Evolutionary conservation across 2,888 invertebrate genomes (phyloP).

Genomic region (Brachypalpus laphriformis): DNA sequence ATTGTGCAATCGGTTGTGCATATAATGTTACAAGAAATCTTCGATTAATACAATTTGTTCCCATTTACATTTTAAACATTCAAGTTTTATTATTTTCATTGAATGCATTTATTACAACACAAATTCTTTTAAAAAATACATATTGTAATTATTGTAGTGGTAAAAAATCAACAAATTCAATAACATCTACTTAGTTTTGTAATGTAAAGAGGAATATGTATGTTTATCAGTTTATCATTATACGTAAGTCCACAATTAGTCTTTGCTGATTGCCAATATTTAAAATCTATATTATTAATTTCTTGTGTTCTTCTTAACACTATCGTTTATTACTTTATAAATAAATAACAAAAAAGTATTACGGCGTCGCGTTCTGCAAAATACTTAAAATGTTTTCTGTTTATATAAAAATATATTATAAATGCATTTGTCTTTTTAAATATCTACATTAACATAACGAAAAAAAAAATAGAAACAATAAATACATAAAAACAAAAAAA

Average conservation of each 20-base stretch:
- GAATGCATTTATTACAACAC: slow-evolving; percentile 49
- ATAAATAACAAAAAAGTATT: slow-evolving; percentile 72
- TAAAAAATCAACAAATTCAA: slow-evolving; percentile 61
- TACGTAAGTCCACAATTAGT: slow-evolving; percentile 75
- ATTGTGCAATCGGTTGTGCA: slow-evolving; percentile 71
- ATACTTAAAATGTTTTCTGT: slow-evolving; percentile 68
- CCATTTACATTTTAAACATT: slow-evolving; percentile 63
- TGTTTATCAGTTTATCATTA: slow-evolving; percentile 67
- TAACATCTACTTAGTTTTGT: slow-evolving; percentile 66
- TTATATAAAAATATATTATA: slow-evolving; percentile 74
- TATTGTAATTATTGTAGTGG: slow-evolving; percentile 51
- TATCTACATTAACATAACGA: slow-evolving; percentile 71
- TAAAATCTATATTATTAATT: slow-evolving; percentile 61
- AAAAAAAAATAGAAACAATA: slow-evolving; percentile 57
- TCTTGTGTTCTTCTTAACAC: slow-evolving; percentile 65
- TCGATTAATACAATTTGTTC: slow-evolving; percentile 68
- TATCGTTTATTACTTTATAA: slow-evolving; percentile 72
- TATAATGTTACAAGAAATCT: slow-evolving; percentile 46
- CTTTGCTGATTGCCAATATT: slow-evolving; percentile 76
- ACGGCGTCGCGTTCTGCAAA: slow-evolving; percentile 52
- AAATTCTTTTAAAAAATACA: slow-evolving; percentile 27
- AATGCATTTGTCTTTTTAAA: slow-evolving; percentile 74
- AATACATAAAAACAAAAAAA: slow-evolving; percentile 53
- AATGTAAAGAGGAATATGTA: slow-evolving; percentile 71
- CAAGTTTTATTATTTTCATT: slow-evolving; percentile 35